Evolutionary conservation across 1,140 invertebrate genomes (phyloP), one percentile per base, ranked within the genome.

Genomic region (Aporrectodea caliginosa): DNA sequence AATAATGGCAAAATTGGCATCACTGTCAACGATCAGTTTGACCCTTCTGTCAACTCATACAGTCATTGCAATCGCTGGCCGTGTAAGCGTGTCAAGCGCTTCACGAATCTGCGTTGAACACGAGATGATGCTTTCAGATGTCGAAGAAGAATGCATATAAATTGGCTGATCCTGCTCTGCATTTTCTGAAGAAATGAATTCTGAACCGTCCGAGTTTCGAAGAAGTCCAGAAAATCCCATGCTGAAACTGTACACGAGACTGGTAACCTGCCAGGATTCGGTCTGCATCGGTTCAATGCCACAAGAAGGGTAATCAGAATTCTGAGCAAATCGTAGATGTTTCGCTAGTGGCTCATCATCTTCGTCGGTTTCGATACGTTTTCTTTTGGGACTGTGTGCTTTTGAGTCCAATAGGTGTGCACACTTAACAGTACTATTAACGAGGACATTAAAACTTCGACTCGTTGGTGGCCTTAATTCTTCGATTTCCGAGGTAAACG

Each of bases 71-170:
- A 75, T 75, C 1, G 27, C 74, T 1, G 74, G 74, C 30, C 74
- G 32, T 1, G 74, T 75, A 16, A 75, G 33, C 1, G 35, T 75
- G 31, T 75, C 74, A 31, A 75, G 35, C 1, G 74, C 74, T 43
- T 75, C 74, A 34, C 74, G 31, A 2, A 75, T 75, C 35, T 75
- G 74, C 22, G 74, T 75, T 2, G 74, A 75, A 35, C 74, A 75
- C 16, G 74, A 75, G 30, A 75, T 35, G 1, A 75, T 35, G 2
- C 35, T 35, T n/a, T 58, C 43, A 12, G 43, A 58, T 12, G 43
- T 58, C 43, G 43, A 12, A 12, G 43, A 12, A 12, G 6, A 22
- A 12, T 58, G 43, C 6, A 6, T 22, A 58, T 58, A 58, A 58
- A 22, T 12, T 58, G 22, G 43, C 22, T 58, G 43, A 22, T 58